A percentile compares a stretch with the other conserved stretches of the same genome.
Conservation (phyloP, 2,888 invertebrate genomes). For the Andrena marginata region DNA sequence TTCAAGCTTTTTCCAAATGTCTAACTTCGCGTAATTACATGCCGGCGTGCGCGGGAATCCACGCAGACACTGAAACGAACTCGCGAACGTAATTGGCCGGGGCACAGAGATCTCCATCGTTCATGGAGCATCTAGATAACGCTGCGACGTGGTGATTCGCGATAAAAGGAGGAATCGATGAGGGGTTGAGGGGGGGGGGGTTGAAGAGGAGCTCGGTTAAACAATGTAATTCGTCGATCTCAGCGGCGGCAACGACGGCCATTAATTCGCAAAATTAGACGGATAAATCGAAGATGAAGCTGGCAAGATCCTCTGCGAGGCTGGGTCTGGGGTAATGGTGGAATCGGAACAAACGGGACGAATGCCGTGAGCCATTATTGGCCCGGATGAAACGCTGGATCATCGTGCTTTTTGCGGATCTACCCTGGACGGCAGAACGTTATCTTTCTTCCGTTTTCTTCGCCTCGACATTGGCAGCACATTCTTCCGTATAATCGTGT, state of each 20-base stretch:
- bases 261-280: slow-evolving; percentile 74
- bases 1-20: slow-evolving; percentile 6
- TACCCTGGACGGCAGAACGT: slow-evolving; percentile 25
- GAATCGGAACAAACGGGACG: slow-evolving; percentile 41
- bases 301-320: slow-evolving; percentile 38
- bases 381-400: slow-evolving; percentile 57
- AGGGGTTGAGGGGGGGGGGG: too few relatives aligned
- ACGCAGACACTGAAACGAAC: slow-evolving; percentile 33
- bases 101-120: slow-evolving; percentile 32
- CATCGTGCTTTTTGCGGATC: slow-evolving; percentile 47
- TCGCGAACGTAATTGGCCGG: slow-evolving; percentile 44
- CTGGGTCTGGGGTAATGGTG: slow-evolving; percentile 49
- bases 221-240: slow-evolving; percentile 66
- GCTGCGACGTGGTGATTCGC: slow-evolving; percentile 4
- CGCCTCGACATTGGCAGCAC: neutral
- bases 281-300: slow-evolving; percentile 69
- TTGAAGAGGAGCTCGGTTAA: slow-evolving; percentile 44
- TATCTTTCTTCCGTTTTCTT: slow-evolving; percentile 35
- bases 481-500: slow-evolving; percentile 2
- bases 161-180: slow-evolving; percentile 23
- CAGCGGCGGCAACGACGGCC: slow-evolving; percentile 36
- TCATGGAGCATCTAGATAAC: neutral
- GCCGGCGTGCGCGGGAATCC: slow-evolving; percentile 27
- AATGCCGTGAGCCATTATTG: slow-evolving; percentile 54
- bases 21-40: slow-evolving; percentile 37